phyloP scores from a whole-genome alignment of 2,888 invertebrate genomes.

The Athalia circularis region DNA sequence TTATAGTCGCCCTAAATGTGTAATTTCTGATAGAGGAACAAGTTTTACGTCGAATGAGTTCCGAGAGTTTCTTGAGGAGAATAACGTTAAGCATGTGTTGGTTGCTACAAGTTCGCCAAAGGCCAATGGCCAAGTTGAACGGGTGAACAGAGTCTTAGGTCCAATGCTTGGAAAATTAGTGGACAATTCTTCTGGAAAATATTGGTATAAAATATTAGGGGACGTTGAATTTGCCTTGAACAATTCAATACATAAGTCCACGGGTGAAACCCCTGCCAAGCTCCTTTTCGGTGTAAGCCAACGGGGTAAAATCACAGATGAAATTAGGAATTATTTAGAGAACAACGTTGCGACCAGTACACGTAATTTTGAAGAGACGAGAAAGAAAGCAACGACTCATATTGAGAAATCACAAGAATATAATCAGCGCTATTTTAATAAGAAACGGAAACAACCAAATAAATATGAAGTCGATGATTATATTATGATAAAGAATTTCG shows the following conservation, averaged over 20 bases:
- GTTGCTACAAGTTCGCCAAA: conserved; percentile 57
- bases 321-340: conserved; percentile 38
- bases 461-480: conserved; percentile 51
- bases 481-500: conserved; percentile 53
- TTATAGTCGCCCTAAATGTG: conserved; percentile 50
- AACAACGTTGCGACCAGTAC: not conserved
- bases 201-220: conserved; percentile 45
- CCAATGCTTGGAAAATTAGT: conserved; percentile 54
- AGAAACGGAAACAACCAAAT: conserved; percentile 55
- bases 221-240: conserved; percentile 44
- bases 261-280: conserved; percentile 33
- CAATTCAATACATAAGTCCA: conserved; percentile 39
- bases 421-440: conserved; percentile 58
- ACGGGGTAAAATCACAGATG: conserved; percentile 29
- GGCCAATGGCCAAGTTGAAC: conserved; percentile 61
- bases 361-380: conserved; percentile 52
- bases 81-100: conserved; percentile 53
- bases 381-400: conserved; percentile 49
- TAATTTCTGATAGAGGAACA: conserved; percentile 58
- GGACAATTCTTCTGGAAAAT: conserved; percentile 31
- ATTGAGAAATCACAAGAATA: conserved; percentile 51
- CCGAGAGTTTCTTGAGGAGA: conserved; percentile 51
- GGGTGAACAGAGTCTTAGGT: conserved; percentile 51
- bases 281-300: conserved; percentile 41
- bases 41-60: conserved; percentile 58